Conservation (phyloP, 2,797 vertebrate species). For the Myotis findleyi region DNA sequence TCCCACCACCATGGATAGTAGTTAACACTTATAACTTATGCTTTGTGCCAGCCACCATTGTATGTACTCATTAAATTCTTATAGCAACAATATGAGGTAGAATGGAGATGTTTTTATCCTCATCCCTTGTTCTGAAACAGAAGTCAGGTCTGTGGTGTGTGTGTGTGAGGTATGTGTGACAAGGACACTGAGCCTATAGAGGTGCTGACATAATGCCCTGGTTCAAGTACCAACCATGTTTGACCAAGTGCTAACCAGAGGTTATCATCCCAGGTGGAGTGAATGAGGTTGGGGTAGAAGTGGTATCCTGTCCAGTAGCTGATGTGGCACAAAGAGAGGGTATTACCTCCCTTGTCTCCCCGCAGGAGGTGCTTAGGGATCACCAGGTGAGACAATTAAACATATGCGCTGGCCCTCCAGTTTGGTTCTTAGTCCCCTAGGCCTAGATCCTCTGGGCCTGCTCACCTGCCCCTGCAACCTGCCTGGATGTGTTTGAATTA, state of each 20-base stretch:
- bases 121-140: not conserved
- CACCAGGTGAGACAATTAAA: not conserved
- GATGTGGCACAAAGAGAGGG: not conserved
- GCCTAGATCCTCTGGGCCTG: not conserved
- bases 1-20: not conserved
- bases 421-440: not conserved
- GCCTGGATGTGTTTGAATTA: not conserved
- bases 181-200: not conserved
- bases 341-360: not conserved
- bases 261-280: not conserved
- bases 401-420: not conserved
- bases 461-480: not conserved
- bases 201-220: not conserved
- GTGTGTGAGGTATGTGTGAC: not conserved
- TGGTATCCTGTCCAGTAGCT: not conserved
- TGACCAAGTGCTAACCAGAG: not conserved
- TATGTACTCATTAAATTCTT: not conserved
- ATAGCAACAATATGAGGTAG: not conserved
- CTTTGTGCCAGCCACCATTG: not conserved
- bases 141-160: not conserved
- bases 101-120: not conserved
- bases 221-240: not conserved
- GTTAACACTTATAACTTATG: not conserved
- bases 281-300: not conserved
- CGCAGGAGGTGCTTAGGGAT: not conserved